phyloP scores from a whole-genome alignment of 2,797 vertebrate species.

The Melanotaenia nigrans region DNA sequence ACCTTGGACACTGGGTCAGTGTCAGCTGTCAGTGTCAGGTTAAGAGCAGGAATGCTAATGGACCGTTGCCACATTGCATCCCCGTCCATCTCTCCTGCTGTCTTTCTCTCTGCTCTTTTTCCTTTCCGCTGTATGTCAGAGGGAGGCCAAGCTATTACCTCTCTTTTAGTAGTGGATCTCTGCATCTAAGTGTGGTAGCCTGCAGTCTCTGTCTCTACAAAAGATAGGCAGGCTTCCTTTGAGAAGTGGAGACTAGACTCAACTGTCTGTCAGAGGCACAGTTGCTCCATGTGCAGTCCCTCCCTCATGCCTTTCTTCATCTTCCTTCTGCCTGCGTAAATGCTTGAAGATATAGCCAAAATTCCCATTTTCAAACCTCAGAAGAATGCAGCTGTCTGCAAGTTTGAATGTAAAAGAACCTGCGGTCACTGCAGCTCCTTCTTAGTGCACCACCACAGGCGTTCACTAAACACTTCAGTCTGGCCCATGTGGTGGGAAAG shows the following conservation, averaged over 20 bases:
- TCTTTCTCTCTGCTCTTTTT: constrained; percentile 26
- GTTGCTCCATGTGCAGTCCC: constrained; percentile 48
- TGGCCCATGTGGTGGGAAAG: constrained; percentile 8
- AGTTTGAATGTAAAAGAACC: constrained; percentile 42
- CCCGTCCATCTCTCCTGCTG: constrained; percentile 13
- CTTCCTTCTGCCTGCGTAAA: constrained; percentile 50
- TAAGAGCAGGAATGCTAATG: constrained; percentile 76
- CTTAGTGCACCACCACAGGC: constrained; percentile 14
- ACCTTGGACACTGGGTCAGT: constrained; percentile 75
- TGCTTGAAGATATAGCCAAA: constrained; percentile 45
- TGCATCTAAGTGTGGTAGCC: constrained; percentile 52
- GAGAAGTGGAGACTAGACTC: constrained; percentile 51
- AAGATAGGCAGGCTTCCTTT: constrained; percentile 63
- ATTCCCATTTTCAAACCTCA: constrained; percentile 56
- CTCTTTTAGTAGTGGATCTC: constrained; percentile 53
- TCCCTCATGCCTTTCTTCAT: constrained; percentile 43
- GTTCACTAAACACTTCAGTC: constrained; percentile 20
- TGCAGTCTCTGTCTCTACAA: constrained; percentile 56
- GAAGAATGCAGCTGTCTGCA: constrained; percentile 47
- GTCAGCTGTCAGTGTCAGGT: constrained; percentile 78
- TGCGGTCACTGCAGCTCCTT: constrained; percentile 26
- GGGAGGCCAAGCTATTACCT: constrained; percentile 66
- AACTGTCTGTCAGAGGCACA: constrained; percentile 52
- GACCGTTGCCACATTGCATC: constrained; percentile 54
- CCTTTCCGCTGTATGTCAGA: constrained; percentile 41